These are phyloP conservation scores for Halcyon smyrnensis DNA, from an alignment of 2,797 vertebrate genomes.

Conservation along the genomic window DNA sequence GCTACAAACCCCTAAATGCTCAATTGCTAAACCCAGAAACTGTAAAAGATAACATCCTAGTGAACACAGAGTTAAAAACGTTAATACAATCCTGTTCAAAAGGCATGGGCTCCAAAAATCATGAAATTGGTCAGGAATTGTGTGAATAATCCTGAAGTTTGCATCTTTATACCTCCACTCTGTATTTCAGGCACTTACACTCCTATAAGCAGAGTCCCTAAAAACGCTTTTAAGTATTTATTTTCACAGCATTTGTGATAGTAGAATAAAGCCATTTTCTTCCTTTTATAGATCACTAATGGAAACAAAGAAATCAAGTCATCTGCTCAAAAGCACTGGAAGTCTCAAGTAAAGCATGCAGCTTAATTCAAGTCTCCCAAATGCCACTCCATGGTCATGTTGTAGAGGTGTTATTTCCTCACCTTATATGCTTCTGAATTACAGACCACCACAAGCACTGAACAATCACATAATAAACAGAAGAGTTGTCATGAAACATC, in stretches of 20 bases:
- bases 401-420: neutral
- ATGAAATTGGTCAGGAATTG: neutral
- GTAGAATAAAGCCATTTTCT: neutral
- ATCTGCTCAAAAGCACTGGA: neutral
- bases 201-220: neutral
- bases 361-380: neutral
- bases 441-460: neutral
- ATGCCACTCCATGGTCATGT: accelerated
- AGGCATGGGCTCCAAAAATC: neutral
- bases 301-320: neutral
- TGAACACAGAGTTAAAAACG: neutral
- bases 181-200: neutral
- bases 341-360: neutral
- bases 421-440: neutral
- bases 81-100: neutral
- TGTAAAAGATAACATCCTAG: neutral
- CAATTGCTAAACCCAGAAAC: neutral
- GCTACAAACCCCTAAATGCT: neutral
- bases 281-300: neutral
- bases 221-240: neutral
- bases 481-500: neutral
- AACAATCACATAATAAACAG: neutral
- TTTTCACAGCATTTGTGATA: neutral
- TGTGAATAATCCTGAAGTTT: accelerated
- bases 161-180: neutral